These are phyloP conservation scores for Halcyon badia DNA, from an alignment of 2,797 vertebrate species.

Conservation along the genomic window DNA sequence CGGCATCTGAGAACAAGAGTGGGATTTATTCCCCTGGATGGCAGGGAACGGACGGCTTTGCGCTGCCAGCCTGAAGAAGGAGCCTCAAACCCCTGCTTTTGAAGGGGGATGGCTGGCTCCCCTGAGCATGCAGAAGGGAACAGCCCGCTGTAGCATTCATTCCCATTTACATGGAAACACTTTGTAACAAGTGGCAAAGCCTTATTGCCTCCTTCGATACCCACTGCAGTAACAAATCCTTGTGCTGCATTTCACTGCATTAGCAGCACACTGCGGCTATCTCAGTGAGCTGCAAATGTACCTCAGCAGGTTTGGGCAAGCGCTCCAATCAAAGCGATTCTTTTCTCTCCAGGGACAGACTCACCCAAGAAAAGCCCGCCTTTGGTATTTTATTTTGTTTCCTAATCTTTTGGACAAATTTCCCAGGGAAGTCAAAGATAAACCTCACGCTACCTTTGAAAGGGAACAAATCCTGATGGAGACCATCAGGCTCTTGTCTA, in stretches of 20 bases:
- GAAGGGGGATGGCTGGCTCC: neutral
- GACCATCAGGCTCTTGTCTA: neutral
- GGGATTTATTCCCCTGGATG: slow-evolving; percentile 12
- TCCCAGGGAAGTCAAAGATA: neutral
- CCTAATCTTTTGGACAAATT: neutral
- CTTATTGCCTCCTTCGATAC: slow-evolving; percentile 20
- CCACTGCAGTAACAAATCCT: neutral
- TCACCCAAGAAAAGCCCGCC: neutral
- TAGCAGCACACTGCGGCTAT: neutral
- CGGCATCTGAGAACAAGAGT: neutral
- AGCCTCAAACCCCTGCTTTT: neutral
- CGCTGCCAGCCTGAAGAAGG: neutral
- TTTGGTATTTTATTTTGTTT: neutral
- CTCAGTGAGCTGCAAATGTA: neutral
- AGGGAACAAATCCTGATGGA: neutral
- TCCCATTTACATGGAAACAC: slow-evolving; percentile 45
- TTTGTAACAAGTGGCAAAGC: slow-evolving; percentile 24
- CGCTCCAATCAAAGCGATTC: neutral
- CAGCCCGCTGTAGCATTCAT: slow-evolving; percentile 9
- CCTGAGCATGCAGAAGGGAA: neutral
- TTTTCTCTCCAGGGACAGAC: neutral
- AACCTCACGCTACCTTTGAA: neutral
- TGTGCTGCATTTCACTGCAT: neutral
- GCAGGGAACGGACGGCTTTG: neutral
- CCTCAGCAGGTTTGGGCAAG: neutral